These are phyloP conservation scores for Periophthalmodon schlosseri DNA, from an alignment of 2,113 vertebrate genomes.

Conservation along the genomic window DNA sequence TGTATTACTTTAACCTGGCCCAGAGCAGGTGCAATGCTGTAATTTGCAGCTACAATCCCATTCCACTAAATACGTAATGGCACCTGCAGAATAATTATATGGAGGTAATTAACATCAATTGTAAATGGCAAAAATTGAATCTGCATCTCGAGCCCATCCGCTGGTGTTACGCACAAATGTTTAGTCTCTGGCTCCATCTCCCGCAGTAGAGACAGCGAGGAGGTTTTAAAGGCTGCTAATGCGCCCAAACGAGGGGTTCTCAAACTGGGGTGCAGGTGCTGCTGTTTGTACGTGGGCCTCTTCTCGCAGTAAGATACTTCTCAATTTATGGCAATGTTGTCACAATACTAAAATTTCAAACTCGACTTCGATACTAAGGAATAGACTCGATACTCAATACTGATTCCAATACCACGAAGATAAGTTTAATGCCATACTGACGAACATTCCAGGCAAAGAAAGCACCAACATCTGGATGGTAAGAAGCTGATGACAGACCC, in stretches of 20 bases:
- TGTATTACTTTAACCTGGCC: slow-evolving; percentile 7
- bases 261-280: background rate
- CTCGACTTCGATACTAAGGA: no score
- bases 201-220: background rate
- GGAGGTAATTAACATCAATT: slow-evolving; percentile 18
- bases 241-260: background rate
- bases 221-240: background rate
- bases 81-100: slow-evolving; percentile 14
- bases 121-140: slow-evolving; percentile 2
- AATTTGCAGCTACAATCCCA: slow-evolving; percentile 7
- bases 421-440: no score
- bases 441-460: no score
- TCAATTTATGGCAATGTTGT: no score
- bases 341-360: no score
- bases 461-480: no score
- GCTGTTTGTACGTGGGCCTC: background rate
- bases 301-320: slow-evolving; percentile 9
- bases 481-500: no score
- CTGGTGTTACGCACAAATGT: background rate
- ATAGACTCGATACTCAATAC: no score
- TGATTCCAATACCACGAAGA: no score
- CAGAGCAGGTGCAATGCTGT: slow-evolving; percentile 1
- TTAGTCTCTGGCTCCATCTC: background rate
- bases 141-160: background rate
- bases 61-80: background rate